Conservation (phyloP, 2,113 vertebrate genomes). For the Zeus faber region DNA sequence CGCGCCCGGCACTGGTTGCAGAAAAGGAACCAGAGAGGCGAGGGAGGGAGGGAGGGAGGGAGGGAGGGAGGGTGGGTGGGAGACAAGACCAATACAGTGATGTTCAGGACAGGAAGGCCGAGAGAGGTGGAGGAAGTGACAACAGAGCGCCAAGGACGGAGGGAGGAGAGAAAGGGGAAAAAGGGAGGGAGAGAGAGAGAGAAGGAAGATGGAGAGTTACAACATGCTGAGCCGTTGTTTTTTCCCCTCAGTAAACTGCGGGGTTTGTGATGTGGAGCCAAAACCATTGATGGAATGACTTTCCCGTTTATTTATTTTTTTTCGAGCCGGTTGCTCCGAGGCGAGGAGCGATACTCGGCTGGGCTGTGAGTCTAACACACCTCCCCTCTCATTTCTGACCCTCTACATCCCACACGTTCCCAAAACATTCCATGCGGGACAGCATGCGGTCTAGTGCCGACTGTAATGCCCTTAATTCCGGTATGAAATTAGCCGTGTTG, state of each 20-base stretch:
- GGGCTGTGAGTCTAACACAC: conserved; percentile 26
- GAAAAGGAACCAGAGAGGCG: background rate
- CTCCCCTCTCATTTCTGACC: conserved; percentile 12
- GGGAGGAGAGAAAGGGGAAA: background rate
- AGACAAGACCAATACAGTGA: no score
- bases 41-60: background rate
- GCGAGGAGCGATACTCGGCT: no score
- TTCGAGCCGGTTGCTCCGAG: no score
- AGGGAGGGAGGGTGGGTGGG: conserved; percentile 2
- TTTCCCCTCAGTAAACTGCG: conserved; percentile 9
- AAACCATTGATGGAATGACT: conserved; percentile 45
- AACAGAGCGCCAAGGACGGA: background rate
- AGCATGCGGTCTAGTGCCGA: conserved; percentile 36
- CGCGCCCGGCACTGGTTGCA: conserved; percentile 88
- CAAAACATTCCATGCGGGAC: conserved; percentile 23
- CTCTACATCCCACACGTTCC: conserved; percentile 19
- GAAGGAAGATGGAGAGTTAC: background rate
- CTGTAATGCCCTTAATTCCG: conserved; percentile 53
- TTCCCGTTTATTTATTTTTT: conserved; percentile 28
- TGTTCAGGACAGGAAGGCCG: no score
- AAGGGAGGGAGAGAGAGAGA: conserved; percentile 7
- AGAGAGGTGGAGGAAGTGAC: background rate
- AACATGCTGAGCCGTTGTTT: conserved; percentile 33
- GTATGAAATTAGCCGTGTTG: conserved; percentile 59
- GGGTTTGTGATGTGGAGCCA: conserved; percentile 44